Evolutionary conservation across 2,888 invertebrate genomes (phyloP).

Genomic region (Agrotis puta): DNA sequence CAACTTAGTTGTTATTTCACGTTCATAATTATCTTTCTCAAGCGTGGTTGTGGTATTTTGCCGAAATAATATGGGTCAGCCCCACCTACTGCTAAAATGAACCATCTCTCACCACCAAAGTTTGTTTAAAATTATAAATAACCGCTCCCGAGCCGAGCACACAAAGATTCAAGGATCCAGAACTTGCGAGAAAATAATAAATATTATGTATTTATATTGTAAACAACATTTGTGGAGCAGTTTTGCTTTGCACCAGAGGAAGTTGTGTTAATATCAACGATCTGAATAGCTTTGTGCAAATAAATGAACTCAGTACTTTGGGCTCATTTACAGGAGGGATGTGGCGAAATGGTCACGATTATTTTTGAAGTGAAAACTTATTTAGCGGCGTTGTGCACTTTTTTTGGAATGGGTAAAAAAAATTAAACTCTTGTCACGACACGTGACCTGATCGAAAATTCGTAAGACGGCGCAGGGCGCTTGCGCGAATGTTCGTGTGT

Average conservation of each 20-base stretch:
- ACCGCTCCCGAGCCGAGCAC: slow-evolving; percentile 19
- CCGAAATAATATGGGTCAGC: slow-evolving; percentile 37
- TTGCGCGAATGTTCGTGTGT: too few species aligned
- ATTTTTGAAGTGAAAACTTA: too few species aligned
- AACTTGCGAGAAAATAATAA: slow-evolving; percentile 43
- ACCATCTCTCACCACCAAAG: slow-evolving; percentile 25
- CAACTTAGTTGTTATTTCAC: neutral
- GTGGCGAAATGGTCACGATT: neutral
- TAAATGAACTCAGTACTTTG: slow-evolving; percentile 21
- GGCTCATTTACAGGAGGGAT: neutral
- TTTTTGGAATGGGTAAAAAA: too few species aligned
- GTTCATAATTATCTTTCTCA: slow-evolving; percentile 12
- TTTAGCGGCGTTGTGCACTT: too few species aligned
- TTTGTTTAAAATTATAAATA: slow-evolving; percentile 53
- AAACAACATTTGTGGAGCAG: slow-evolving; percentile 25
- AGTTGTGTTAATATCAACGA: slow-evolving; percentile 31
- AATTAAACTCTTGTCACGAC: too few species aligned
- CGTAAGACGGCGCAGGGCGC: too few species aligned
- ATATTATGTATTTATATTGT: slow-evolving; percentile 48
- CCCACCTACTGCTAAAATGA: slow-evolving; percentile 26
- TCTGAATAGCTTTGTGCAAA: slow-evolving; percentile 10
- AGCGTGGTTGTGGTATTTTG: neutral
- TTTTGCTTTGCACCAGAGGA: neutral
- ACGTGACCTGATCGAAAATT: too few species aligned
- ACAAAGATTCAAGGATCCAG: slow-evolving; percentile 44